Evolutionary conservation across 2,797 vertebrate species (phyloP), one percentile per base, ranked within the genome.

Genomic region (Zalophus californianus): DNA sequence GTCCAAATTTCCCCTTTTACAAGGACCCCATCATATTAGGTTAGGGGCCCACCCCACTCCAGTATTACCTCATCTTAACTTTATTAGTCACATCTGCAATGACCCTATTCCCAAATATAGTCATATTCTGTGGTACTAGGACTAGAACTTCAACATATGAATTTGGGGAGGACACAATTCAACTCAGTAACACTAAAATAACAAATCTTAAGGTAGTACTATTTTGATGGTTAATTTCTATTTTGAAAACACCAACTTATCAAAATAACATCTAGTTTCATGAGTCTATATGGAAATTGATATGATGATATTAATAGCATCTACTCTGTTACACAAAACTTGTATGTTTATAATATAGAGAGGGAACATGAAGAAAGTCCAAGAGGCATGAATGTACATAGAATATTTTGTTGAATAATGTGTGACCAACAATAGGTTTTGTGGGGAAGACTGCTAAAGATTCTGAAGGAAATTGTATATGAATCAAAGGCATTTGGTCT

Each of bases 181-280:
- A 92, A 83, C 25, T 23, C 77, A 56, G 4, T 83, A 77, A 96
- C 48, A 62, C 7, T 58, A 86, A 96, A 95, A 72, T 60, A 93
- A 78, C 58, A 83, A 44, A 50, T 48, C 54, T 83, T 94, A 23
- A 56, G 48, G 35, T 77, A 38, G 48, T 86, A 68, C 62, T 48
- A 85, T 95, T 92, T 86, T 92, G 72, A 95, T 90, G 25, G 27
- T 79, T 97, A 77, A 86, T 23, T 90, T 56, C 62, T 85, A 66
- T 92, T 94, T 87, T 50, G 78, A 86, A 96, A 96, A 86, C 29
- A 92, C 83, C 10, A 73, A 3, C 44, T 95, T 95, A 60, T 96
- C 82, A 92, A 94, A 96, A 97, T 84, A 91, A 56, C 20, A 89
- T 73, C 72, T 88, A 62, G 10, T 86, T 90, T 96, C 93, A 90